These are phyloP conservation scores for Fragum fragum DNA, from an alignment of 2,888 invertebrate genomes.

Conservation along the genomic window DNA sequence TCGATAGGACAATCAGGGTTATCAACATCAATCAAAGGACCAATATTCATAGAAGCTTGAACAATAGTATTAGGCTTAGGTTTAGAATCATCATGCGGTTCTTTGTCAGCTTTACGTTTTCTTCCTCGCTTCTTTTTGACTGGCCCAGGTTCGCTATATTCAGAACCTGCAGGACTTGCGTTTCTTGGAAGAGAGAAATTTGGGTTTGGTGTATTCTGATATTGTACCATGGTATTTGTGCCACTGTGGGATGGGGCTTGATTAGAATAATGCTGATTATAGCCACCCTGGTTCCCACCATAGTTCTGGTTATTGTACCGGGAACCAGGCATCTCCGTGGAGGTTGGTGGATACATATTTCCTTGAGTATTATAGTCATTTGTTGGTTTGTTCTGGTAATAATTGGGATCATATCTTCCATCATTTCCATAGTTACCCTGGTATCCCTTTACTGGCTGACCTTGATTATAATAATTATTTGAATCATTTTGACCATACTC, in stretches of 20 bases:
- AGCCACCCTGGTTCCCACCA: conserved; percentile 51
- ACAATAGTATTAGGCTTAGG: conserved; percentile 64
- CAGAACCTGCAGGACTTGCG: conserved; percentile 60
- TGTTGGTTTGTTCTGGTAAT: conserved; percentile 48
- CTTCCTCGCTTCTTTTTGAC: conserved; percentile 63
- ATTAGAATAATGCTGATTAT: conserved; percentile 56
- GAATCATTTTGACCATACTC: conserved; percentile 63
- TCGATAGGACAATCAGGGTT: conserved; percentile 62
- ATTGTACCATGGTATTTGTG: conserved; percentile 51
- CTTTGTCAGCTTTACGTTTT: conserved; percentile 65
- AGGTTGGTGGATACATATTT: conserved; percentile 59
- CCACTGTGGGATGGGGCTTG: conserved; percentile 51
- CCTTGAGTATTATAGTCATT: conserved; percentile 54
- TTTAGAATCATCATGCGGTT: conserved; percentile 58
- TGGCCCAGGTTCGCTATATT: conserved; percentile 35
- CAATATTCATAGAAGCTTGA: conserved; percentile 52
- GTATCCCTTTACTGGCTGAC: conserved; percentile 54
- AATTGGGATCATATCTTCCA: conserved; percentile 49
- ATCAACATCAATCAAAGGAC: conserved; percentile 60
- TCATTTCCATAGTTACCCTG: conserved; percentile 58
- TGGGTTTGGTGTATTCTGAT: conserved; percentile 48
- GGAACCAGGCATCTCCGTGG: conserved; percentile 50
- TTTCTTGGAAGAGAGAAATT: conserved; percentile 52
- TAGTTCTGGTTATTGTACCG: conserved; percentile 55
- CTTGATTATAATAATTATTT: conserved; percentile 58